Conservation (phyloP, 1,140 invertebrate genomes). For the Zophobas atratus region DNA sequence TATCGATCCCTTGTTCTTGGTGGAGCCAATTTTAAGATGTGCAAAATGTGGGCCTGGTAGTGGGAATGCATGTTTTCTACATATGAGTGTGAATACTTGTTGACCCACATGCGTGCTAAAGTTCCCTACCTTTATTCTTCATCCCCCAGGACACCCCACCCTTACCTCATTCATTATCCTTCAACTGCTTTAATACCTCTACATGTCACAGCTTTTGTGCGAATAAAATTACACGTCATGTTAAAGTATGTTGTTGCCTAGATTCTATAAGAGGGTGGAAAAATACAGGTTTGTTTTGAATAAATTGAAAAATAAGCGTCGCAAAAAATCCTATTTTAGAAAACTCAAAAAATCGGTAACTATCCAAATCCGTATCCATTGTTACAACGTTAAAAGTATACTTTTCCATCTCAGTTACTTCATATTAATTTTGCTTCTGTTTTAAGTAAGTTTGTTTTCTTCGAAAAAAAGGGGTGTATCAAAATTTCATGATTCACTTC, state of each 20-base stretch:
- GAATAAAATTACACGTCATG: background rate
- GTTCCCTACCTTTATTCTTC: conserved; percentile 27
- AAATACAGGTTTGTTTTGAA: background rate
- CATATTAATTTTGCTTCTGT: too few relatives aligned
- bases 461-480: too few relatives aligned
- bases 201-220: conserved; percentile 7
- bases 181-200: background rate
- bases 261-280: background rate
- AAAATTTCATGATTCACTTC: too few relatives aligned
- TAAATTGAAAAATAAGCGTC: background rate
- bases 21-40: conserved; percentile 41
- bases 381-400: too few relatives aligned
- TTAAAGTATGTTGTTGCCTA: conserved; percentile 9
- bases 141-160: conserved; percentile 9
- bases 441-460: too few relatives aligned
- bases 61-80: background rate
- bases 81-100: conserved; percentile 13
- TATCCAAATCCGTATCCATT: too few relatives aligned
- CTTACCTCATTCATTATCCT: conserved; percentile 23
- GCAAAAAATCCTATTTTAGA: too few relatives aligned
- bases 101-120: conserved; percentile 35
- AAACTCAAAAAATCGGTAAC: too few relatives aligned
- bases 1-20: conserved; percentile 10
- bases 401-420: too few relatives aligned
- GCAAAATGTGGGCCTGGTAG: conserved; percentile 2